Percentiles rank a stretch among this genome's conserved stretches.
phyloP scores from a whole-genome alignment of 2,797 vertebrate species.

The Argya squamiceps region DNA sequence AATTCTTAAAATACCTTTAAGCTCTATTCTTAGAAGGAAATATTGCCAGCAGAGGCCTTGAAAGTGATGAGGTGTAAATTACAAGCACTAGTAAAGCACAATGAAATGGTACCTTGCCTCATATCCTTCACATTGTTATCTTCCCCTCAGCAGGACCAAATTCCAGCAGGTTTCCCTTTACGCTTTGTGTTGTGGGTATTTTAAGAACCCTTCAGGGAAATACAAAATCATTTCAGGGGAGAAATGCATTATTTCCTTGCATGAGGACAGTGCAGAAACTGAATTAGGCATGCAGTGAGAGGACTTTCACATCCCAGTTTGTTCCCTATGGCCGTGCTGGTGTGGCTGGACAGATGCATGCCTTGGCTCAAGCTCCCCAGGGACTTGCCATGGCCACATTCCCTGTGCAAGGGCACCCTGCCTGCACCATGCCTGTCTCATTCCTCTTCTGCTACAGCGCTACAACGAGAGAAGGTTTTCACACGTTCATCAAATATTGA shows the following conservation, averaged over 20 bases:
- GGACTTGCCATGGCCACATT: not conserved
- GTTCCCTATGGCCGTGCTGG: rapidly evolving
- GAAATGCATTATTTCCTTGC: not conserved
- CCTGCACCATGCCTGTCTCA: rapidly evolving
- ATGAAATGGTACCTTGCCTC: not conserved
- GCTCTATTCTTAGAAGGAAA: conserved; percentile 54
- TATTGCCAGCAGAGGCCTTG: conserved; percentile 29
- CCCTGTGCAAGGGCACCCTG: rapidly evolving
- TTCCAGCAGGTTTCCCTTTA: not conserved
- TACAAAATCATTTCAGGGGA: not conserved
- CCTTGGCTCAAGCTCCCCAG: not conserved
- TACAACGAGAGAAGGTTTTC: rapidly evolving
- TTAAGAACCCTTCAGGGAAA: not conserved
- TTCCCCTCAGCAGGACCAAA: not conserved
- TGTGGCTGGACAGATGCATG: not conserved
- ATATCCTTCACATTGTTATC: conserved; percentile 2
- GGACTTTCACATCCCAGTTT: not conserved
- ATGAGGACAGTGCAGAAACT: not conserved
- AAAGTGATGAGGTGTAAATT: not conserved
- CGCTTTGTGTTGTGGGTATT: not conserved
- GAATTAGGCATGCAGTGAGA: not conserved
- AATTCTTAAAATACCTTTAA: conserved; percentile 63
- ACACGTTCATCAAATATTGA: rapidly evolving
- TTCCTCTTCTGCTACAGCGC: not conserved
- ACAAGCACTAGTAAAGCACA: conserved; percentile 1